phyloP scores from a whole-genome alignment of 2,888 invertebrate species.

The Polydrusus cervinus region DNA sequence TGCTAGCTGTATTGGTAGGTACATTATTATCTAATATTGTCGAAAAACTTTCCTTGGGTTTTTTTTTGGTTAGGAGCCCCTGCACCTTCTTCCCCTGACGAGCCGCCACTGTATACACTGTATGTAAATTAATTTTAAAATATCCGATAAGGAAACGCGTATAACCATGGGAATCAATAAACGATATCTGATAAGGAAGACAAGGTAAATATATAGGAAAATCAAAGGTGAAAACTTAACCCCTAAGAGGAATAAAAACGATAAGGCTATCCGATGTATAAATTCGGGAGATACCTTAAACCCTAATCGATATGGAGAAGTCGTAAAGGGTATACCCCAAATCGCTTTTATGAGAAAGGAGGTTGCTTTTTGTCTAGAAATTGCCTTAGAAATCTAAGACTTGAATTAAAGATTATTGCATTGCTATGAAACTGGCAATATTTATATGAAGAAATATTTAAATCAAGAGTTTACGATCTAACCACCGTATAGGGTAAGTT shows the following conservation, averaged over 20 bases:
- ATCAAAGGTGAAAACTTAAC: constrained; percentile 29
- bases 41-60: no score
- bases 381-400: neutral
- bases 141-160: neutral
- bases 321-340: neutral
- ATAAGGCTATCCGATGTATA: constrained; percentile 29
- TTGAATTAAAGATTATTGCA: no score
- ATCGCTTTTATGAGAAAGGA: constrained; percentile 2
- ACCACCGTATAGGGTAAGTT: no score
- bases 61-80: no score
- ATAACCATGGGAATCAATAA: constrained; percentile 17
- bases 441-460: no score
- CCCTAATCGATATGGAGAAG: neutral
- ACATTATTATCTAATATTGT: no score
- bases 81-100: neutral
- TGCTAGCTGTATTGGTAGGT: no score
- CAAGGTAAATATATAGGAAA: constrained; percentile 26
- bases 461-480: no score
- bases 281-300: constrained; percentile 18
- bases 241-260: constrained; percentile 33
- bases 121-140: constrained; percentile 1
- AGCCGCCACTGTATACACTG: no score
- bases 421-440: no score
- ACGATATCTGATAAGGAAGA: constrained; percentile 15
- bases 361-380: constrained; percentile 8